Conservation (phyloP, 1,140 invertebrate species). For the Aphelenchoides fujianensis region DNA sequence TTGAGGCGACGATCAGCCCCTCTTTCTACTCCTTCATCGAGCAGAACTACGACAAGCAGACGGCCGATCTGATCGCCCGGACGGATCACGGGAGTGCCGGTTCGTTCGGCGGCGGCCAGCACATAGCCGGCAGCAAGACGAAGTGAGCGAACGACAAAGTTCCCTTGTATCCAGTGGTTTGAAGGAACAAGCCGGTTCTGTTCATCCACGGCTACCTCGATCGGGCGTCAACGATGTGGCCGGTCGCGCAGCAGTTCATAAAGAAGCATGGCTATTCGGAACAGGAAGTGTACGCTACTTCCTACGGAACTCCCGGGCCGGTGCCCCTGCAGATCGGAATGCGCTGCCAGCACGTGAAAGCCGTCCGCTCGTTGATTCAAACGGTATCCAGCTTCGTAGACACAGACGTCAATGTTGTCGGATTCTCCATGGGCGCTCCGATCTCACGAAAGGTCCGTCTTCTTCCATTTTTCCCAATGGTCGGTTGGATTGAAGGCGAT, state of each 20-base stretch:
- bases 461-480: too few species aligned
- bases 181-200: not conserved
- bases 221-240: not conserved
- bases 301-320: not conserved
- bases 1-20: not conserved
- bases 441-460: slow-evolving; percentile 10
- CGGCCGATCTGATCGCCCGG: not conserved
- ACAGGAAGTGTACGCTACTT: slow-evolving; percentile 12
- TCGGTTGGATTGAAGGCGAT: too few species aligned
- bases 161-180: not conserved
- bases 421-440: slow-evolving; percentile 7
- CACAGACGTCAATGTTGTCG: not conserved
- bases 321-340: not conserved
- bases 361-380: not conserved
- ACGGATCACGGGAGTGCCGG: not conserved
- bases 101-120: not conserved
- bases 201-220: slow-evolving; percentile 4
- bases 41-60: not conserved
- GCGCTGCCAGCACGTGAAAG: not conserved
- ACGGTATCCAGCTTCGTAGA: not conserved
- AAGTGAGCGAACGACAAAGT: not conserved
- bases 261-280: not conserved
- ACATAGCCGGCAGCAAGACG: not conserved
- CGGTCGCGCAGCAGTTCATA: not conserved
- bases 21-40: not conserved